These are phyloP conservation scores for Coranthus polyacanthus DNA, from an alignment of 2,797 vertebrate species.

Conservation along the genomic window DNA sequence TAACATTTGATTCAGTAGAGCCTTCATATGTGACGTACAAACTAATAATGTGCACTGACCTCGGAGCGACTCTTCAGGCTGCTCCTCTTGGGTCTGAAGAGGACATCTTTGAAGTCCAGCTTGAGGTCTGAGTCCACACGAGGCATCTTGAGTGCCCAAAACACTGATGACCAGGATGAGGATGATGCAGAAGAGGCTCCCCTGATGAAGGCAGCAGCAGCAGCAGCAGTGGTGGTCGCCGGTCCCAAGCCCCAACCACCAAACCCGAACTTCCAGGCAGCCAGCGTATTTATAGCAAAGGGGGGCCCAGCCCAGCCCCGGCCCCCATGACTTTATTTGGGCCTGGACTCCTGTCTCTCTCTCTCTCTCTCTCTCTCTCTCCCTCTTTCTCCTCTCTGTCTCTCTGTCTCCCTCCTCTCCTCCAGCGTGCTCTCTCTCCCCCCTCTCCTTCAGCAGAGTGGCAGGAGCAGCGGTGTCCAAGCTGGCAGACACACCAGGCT, in stretches of 20 bases:
- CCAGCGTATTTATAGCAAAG: conserved; percentile 89
- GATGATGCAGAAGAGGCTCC: conserved; percentile 66
- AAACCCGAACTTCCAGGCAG: conserved; percentile 85
- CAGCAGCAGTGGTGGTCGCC: conserved; percentile 66
- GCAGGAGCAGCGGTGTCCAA: conserved; percentile 76
- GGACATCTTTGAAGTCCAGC: conserved; percentile 98
- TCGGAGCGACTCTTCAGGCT: conserved; percentile 97
- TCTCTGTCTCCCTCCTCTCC: conserved; percentile 55
- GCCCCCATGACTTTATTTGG: conserved; percentile 92
- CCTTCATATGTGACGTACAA: conserved; percentile 18
- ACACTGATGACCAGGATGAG: conserved; percentile 55
- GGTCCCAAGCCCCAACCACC: conserved; percentile 83
- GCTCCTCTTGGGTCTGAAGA: conserved; percentile 97
- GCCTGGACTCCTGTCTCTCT: conserved; percentile 61
- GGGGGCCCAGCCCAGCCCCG: conserved; percentile 67
- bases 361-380: conserved; percentile 33
- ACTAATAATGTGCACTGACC: conserved; percentile 78
- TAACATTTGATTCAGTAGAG: background rate
- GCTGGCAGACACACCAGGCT: conserved; percentile 58
- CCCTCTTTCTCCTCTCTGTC: conserved; percentile 27
- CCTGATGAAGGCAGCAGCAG: conserved; percentile 70
- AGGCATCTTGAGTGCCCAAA: conserved; percentile 86
- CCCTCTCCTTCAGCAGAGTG: conserved; percentile 71
- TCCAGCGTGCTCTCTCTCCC: conserved; percentile 55
- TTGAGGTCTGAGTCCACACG: conserved; percentile 96